These are phyloP conservation scores for Pteropus rufus DNA, from an alignment of 2,797 vertebrate species.

Conservation along the genomic window DNA sequence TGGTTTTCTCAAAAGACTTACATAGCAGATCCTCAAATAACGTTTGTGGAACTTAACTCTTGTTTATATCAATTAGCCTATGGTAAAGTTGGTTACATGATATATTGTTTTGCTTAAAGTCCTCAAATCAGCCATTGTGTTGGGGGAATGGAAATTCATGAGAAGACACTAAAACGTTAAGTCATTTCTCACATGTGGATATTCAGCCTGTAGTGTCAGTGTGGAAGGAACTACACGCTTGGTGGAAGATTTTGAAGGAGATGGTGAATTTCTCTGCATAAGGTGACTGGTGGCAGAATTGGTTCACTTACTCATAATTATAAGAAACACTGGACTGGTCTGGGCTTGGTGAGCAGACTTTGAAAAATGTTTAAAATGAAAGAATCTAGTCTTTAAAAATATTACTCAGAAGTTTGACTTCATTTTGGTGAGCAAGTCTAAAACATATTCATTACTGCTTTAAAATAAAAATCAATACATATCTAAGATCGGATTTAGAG, in stretches of 20 bases:
- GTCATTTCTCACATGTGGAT: background rate
- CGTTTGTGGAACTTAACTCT: background rate
- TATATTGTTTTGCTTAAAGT: background rate
- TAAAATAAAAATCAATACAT: background rate
- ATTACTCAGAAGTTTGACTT: background rate
- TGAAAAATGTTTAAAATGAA: background rate
- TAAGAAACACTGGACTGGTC: background rate
- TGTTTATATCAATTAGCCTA: background rate
- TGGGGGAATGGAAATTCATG: background rate
- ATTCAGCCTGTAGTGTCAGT: background rate
- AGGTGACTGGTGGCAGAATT: background rate
- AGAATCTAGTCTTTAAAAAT: background rate
- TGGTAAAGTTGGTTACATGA: background rate
- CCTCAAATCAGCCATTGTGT: background rate
- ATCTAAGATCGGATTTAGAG: background rate
- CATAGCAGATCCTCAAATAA: background rate
- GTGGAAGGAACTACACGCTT: background rate
- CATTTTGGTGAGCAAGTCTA: background rate
- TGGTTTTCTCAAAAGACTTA: background rate
- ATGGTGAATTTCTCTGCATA: background rate
- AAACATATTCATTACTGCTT: background rate
- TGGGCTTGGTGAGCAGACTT: background rate
- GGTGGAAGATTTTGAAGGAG: background rate
- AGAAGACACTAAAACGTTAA: background rate
- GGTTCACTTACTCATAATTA: background rate